Percentiles rank a stretch among this genome's conserved stretches.
Evolutionary conservation across 2,888 invertebrate species (phyloP).

Genomic region (Chalcosyrphus nemorum): DNA sequence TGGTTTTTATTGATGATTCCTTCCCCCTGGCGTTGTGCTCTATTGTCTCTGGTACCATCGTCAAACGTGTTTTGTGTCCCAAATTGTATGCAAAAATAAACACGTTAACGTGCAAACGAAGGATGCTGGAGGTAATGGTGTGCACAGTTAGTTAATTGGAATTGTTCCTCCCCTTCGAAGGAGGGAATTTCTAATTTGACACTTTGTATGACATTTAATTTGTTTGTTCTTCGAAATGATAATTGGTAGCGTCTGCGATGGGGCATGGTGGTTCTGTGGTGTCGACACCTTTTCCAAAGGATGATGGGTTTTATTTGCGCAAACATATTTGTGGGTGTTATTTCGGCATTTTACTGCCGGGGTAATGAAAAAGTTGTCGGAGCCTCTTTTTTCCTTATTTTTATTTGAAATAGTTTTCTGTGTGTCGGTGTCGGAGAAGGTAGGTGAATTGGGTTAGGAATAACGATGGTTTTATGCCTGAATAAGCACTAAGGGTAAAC

Average conservation of each 20-base stretch:
- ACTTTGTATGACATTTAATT: slow-evolving; percentile 55
- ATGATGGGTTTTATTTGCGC: slow-evolving; percentile 9
- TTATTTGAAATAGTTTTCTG: slow-evolving; percentile 3
- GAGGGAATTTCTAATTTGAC: slow-evolving; percentile 38
- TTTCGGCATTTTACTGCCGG: slow-evolving; percentile 28
- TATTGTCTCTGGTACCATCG: background rate
- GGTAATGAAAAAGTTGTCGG: background rate
- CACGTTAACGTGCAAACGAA: slow-evolving; percentile 46
- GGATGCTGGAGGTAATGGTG: slow-evolving; percentile 53
- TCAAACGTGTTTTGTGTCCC: slow-evolving; percentile 17
- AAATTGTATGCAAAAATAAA: slow-evolving; percentile 65
- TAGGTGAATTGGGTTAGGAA: slow-evolving; percentile 16
- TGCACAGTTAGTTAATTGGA: slow-evolving; percentile 64
- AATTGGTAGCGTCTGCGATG: slow-evolving; percentile 12
- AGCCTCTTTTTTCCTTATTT: background rate
- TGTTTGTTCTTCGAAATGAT: slow-evolving; percentile 61
- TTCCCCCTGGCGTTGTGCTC: background rate
- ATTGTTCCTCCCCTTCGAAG: slow-evolving; percentile 24
- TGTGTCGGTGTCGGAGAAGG: background rate
- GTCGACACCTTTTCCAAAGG: slow-evolving; percentile 20
- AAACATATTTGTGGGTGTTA: slow-evolving; percentile 28
- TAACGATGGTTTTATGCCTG: slow-evolving; percentile 36
- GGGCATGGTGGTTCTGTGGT: slow-evolving; percentile 20
- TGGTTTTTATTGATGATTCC: slow-evolving; percentile 49
- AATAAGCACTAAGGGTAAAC: slow-evolving; percentile 53